Evolutionary conservation across 2,888 invertebrate species (phyloP).

Genomic region (Protonemura montana): DNA sequence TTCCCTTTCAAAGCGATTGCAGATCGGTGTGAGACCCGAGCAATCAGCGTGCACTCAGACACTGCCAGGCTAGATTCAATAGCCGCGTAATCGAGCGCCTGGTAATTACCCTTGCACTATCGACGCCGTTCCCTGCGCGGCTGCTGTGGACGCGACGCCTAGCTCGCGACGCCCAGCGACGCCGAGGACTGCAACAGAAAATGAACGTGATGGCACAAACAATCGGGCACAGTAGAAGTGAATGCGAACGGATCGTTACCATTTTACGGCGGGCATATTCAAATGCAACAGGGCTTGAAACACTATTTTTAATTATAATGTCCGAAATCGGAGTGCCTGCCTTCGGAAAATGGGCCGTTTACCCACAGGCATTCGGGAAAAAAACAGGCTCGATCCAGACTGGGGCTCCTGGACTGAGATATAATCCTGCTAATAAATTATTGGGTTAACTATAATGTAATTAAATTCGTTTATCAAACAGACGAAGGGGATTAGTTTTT

Average conservation of each 20-base stretch:
- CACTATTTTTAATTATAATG: neutral
- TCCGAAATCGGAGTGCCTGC: neutral
- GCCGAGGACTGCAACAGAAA: neutral
- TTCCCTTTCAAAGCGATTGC: constrained; percentile 28
- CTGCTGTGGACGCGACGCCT: too few relatives aligned
- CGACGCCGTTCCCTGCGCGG: neutral
- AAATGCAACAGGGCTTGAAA: neutral
- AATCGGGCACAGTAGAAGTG: neutral
- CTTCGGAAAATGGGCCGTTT: neutral
- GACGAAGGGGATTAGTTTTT: neutral
- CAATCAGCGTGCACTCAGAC: constrained; percentile 1
- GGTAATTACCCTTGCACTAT: neutral
- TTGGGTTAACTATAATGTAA: neutral
- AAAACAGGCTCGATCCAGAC: neutral
- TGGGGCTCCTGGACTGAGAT: neutral
- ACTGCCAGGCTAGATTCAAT: neutral
- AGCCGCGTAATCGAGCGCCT: neutral
- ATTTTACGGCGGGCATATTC: neutral
- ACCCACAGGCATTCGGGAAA: neutral
- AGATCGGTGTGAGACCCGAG: neutral
- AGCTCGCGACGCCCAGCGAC: neutral
- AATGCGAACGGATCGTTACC: neutral
- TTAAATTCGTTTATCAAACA: constrained; percentile 1
- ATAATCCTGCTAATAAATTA: neutral
- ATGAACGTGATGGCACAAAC: neutral